These are phyloP conservation scores for Adelognathus sp. DNA, from an alignment of 2,888 invertebrate species.

Conservation along the genomic window DNA sequence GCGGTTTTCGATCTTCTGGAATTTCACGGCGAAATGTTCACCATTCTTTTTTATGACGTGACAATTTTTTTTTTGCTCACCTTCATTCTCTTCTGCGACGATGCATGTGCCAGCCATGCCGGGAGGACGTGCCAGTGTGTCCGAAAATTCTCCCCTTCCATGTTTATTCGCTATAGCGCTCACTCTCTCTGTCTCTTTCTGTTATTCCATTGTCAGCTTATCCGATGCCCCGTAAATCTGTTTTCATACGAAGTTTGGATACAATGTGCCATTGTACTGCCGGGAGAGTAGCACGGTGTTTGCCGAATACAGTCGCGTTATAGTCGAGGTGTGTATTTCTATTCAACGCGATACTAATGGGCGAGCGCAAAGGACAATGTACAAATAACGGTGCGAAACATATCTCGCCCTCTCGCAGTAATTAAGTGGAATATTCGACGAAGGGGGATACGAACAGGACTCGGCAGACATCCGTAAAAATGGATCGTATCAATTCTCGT, in stretches of 20 bases:
- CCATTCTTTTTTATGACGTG: constrained; percentile 1
- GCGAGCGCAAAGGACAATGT: constrained; percentile 25
- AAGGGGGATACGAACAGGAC: constrained; percentile 8
- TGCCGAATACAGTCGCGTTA: constrained; percentile 15
- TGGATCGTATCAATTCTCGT: background rate
- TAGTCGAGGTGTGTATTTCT: constrained; percentile 44
- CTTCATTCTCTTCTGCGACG: background rate
- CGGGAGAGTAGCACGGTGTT: constrained; percentile 4
- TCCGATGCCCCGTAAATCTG: constrained; percentile 69
- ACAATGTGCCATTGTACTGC: constrained; percentile 65
- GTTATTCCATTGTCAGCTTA: constrained; percentile 60
- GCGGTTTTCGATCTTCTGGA: background rate
- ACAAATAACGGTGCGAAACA: constrained; percentile 53
- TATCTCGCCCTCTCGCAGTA: constrained; percentile 40
- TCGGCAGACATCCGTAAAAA: background rate
- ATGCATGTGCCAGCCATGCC: background rate
- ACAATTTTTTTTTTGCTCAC: background rate
- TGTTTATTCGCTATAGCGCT: constrained; percentile 26
- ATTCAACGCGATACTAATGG: constrained; percentile 49
- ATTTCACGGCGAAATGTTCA: constrained; percentile 18
- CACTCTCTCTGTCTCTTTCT: constrained; percentile 2
- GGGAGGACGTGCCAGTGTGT: background rate
- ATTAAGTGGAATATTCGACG: constrained; percentile 49
- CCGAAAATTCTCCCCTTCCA: constrained; percentile 50
- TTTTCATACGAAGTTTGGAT: constrained; percentile 69